Conservation (phyloP, 2,888 invertebrate genomes). For the Macrosiphum euphorbiae region DNA sequence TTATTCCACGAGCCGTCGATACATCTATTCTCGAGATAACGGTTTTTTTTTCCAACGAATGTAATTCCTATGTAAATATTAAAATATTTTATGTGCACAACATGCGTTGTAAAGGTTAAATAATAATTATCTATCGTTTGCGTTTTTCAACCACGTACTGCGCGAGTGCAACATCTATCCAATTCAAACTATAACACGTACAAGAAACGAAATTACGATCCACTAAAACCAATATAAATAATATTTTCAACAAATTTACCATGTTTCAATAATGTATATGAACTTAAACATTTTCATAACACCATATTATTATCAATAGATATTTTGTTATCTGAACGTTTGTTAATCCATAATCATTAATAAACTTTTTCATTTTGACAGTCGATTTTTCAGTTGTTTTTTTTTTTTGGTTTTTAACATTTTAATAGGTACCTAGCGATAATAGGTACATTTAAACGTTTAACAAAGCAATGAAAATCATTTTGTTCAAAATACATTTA, state of each 20-base stretch:
- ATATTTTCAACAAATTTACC: too few species aligned
- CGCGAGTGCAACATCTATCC: not conserved
- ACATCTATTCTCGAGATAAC: not conserved
- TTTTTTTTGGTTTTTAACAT: not conserved
- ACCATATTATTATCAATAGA: not conserved
- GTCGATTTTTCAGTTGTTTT: not conserved
- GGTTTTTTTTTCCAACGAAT: not conserved
- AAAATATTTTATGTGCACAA: not conserved
- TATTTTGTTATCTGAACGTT: not conserved
- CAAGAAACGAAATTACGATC: not conserved
- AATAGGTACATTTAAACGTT: not conserved
- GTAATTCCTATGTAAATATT: not conserved
- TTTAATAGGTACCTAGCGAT: not conserved
- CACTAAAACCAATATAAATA: not conserved
- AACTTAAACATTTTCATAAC: not conserved
- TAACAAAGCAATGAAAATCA: not conserved
- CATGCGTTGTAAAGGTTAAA: not conserved
- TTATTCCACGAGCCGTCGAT: not conserved
- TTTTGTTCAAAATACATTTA: not conserved
- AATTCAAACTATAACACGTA: not conserved
- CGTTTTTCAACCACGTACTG: not conserved
- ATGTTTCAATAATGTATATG: not conserved
- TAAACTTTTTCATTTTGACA: not conserved
- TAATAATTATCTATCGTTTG: not conserved
- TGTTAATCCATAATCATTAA: not conserved